Percentiles rank a stretch among this genome's conserved stretches.
Evolutionary conservation across 2,113 vertebrate genomes (phyloP).

Genomic region (Nibea coibor): DNA sequence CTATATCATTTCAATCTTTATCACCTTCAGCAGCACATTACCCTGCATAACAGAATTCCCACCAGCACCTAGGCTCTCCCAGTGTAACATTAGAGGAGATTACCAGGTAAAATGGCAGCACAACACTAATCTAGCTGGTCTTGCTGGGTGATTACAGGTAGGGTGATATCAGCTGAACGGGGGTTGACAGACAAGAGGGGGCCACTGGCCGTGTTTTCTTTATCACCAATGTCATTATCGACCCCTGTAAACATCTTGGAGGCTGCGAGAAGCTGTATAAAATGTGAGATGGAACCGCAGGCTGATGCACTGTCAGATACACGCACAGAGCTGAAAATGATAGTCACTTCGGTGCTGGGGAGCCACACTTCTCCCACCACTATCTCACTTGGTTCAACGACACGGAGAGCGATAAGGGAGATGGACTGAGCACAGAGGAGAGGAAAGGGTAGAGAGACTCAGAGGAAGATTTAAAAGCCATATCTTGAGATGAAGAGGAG

Average conservation of each 20-base stretch:
- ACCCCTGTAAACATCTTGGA: slow-evolving; percentile 65
- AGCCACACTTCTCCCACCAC: slow-evolving; percentile 55
- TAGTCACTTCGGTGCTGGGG: slow-evolving; percentile 52
- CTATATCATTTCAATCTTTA: slow-evolving; percentile 23
- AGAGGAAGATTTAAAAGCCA: slow-evolving; percentile 48
- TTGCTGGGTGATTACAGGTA: slow-evolving; percentile 55
- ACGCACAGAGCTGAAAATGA: slow-evolving; percentile 65
- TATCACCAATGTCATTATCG: slow-evolving; percentile 71
- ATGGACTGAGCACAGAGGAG: slow-evolving; percentile 54
- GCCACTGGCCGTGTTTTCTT: slow-evolving; percentile 33
- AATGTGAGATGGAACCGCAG: slow-evolving; percentile 51
- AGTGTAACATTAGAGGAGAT: slow-evolving; percentile 61
- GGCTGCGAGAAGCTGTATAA: slow-evolving; percentile 53
- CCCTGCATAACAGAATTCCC: slow-evolving; percentile 32
- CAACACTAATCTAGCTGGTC: slow-evolving; percentile 41
- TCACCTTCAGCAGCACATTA: slow-evolving; percentile 16
- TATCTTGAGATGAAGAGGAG: slow-evolving; percentile 42
- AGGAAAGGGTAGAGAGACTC: slow-evolving; percentile 23
- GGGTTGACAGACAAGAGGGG: not conserved
- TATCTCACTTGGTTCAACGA: slow-evolving; percentile 61
- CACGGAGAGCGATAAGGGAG: slow-evolving; percentile 64
- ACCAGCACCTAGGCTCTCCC: slow-evolving; percentile 10
- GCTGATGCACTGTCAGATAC: slow-evolving; percentile 72
- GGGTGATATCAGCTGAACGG: slow-evolving; percentile 38
- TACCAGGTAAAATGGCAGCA: slow-evolving; percentile 50